Base-by-base conservation (phyloP, 2,113 vertebrate species). In the Lucifuga dentata region DNA sequence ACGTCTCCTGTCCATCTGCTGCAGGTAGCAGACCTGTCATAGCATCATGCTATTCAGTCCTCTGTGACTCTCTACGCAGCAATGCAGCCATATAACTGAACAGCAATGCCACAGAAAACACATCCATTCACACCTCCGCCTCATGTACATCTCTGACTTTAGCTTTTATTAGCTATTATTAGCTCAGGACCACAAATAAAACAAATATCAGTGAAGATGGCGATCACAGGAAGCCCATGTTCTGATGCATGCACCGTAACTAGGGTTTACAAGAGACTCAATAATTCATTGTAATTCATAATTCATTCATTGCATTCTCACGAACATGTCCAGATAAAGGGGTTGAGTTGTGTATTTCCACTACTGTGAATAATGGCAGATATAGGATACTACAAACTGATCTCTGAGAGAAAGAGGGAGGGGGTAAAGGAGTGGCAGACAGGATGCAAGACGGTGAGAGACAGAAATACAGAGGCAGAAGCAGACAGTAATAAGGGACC, bases 241-340 rank as follows among this genome's bases (percentile, higher is more conserved):
- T 69, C 68, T 68, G 46, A 63, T 52, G 78, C 59, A 43, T 81
- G 73, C 16, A 12, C n/a, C 60, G 21, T 15, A 80, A 60, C 59
- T 64, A 51, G 51, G 46, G 32, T 56, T 79, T 79, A 81, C 35
- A 67, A 46, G 64, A 48, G 45, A 35, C 50, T 87, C 61, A 71
- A 83, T 76, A 69, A 38, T 84, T 78, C 41, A 89, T 76, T 32
- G 48, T 20, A n/a, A n/a, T n/a, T n/a, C n/a, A n/a, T n/a, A n/a
- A n/a, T n/a, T n/a, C n/a, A n/a, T n/a, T n/a, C n/a, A n/a, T n/a
- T n/a, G n/a, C n/a, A n/a, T n/a, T n/a, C n/a, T n/a, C n/a, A 43
- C 8, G 1, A 1, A 39, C 11, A 5, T 56, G 62, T 70, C 32
- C 26, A 21, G 36, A 63, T 50, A 33, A 39, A 74, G 41, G 19